Conservation (phyloP, 2,113 vertebrate genomes). For the Nyctibius bracteatus region DNA sequence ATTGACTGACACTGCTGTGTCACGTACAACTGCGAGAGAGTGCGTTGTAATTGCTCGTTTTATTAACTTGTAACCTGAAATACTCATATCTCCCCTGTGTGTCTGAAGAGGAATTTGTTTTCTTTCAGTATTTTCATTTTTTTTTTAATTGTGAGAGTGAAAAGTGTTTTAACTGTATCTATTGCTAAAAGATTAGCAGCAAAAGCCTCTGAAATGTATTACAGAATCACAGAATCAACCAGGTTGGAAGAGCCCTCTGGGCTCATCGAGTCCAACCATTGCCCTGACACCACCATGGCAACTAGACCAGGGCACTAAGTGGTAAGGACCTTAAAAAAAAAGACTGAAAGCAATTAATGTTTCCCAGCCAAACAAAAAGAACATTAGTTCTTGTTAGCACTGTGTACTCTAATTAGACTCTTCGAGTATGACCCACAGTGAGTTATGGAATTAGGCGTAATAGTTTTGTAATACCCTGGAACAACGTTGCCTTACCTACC, state of each 20-base stretch:
- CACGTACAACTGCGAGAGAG: no score
- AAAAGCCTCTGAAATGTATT: not conserved
- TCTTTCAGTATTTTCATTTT: not conserved
- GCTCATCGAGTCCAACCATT: no score
- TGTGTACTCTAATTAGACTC: not conserved
- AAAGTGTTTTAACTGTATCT: not conserved
- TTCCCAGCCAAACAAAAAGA: not conserved
- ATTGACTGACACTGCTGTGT: not conserved
- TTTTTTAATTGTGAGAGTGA: not conserved
- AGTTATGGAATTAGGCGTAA: not conserved
- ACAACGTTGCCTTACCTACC: not conserved
- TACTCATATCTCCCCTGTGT: not conserved
- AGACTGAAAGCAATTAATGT: not conserved
- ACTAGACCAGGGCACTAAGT: no score
- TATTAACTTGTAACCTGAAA: not conserved
- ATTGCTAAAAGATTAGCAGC: not conserved
- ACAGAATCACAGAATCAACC: no score
- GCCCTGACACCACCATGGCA: no score
- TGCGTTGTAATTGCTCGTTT: not conserved
- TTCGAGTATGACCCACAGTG: no score
- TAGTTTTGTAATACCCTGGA: not conserved
- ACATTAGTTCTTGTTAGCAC: not conserved
- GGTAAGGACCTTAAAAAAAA: no score
- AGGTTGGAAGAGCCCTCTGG: no score
- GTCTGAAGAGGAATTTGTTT: not conserved